A percentile compares a stretch with the other conserved stretches of the same genome.
Conservation (phyloP, 2,113 vertebrate species). For the Sphaerodactylus townsendi region DNA sequence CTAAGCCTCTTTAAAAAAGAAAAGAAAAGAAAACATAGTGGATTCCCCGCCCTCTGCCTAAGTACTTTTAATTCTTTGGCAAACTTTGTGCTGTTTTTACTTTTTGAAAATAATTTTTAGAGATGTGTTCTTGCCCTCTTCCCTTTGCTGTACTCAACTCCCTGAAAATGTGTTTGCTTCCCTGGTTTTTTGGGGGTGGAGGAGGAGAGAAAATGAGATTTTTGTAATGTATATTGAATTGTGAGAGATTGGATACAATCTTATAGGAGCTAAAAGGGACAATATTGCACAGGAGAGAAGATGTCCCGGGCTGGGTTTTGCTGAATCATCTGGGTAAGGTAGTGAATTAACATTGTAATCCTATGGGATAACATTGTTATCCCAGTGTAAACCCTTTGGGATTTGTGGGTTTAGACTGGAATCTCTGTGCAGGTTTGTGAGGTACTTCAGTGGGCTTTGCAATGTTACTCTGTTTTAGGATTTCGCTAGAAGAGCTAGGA, state of each 20-base stretch:
- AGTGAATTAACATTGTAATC: no score
- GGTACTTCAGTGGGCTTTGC: neutral
- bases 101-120: neutral
- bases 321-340: no score
- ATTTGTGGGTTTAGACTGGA: no score
- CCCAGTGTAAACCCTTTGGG: no score
- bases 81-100: neutral
- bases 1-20: neutral
- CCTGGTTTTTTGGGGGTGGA: neutral
- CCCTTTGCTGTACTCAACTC: neutral
- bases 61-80: neutral
- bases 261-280: no score
- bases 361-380: no score
- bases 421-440: no score
- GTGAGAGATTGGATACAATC: no score
- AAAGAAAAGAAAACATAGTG: neutral
- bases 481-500: no score
- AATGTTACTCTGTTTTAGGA: neutral
- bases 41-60: neutral
- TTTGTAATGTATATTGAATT: no score
- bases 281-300: neutral
- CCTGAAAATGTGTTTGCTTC: neutral
- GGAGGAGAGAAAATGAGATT: neutral
- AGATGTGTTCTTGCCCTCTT: neutral
- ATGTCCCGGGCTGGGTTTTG: neutral